These are phyloP conservation scores for Cyclophora punctaria DNA, from an alignment of 2,888 invertebrate species.

Conservation along the genomic window DNA sequence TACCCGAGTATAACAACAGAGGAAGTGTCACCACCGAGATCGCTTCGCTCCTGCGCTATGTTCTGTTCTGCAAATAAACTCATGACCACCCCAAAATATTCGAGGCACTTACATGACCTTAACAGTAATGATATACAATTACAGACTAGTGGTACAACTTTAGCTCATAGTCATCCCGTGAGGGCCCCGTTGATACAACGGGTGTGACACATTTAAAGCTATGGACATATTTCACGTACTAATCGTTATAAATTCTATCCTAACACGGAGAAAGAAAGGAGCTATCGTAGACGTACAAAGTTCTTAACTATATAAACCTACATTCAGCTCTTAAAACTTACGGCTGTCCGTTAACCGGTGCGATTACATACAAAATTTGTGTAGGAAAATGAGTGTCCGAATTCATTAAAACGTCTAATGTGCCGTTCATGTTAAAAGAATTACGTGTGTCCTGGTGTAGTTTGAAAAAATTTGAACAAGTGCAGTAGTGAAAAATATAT, in stretches of 20 bases:
- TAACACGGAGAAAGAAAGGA: constrained; percentile 69
- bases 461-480: constrained; percentile 57
- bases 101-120: constrained; percentile 74
- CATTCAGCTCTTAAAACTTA: constrained; percentile 63
- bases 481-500: constrained; percentile 62
- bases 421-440: constrained; percentile 60
- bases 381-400: constrained; percentile 63
- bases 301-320: constrained; percentile 60
- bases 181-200: constrained; percentile 72
- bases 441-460: constrained; percentile 51
- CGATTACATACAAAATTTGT: constrained; percentile 66
- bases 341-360: constrained; percentile 64
- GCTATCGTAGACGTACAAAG: constrained; percentile 65
- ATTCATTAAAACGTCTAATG: constrained; percentile 58
- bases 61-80: constrained; percentile 43
- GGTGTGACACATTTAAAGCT: constrained; percentile 72
- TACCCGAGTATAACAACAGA: not conserved
- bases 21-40: constrained; percentile 1
- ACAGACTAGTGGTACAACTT: constrained; percentile 64
- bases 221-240: constrained; percentile 72
- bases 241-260: constrained; percentile 61
- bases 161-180: constrained; percentile 59
- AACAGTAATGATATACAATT: constrained; percentile 71
- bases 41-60: constrained; percentile 10
- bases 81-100: constrained; percentile 62